Base-by-base conservation (phyloP, 1,140 invertebrate species). In the Formica selysi region DNA sequence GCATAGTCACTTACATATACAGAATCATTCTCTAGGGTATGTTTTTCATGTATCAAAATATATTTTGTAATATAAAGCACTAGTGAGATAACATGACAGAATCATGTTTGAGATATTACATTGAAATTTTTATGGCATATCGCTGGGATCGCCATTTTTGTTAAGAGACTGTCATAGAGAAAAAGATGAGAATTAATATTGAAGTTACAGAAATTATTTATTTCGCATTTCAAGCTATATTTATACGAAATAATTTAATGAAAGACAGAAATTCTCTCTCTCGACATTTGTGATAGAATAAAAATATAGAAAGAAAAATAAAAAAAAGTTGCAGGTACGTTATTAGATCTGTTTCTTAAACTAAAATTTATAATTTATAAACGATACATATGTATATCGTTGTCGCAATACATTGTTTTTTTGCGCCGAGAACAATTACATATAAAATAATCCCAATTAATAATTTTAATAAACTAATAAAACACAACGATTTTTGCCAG, bases 21-120 rank as follows among this genome's bases (percentile, higher is more conserved):
- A 38, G 44, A 38, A 57, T 32, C 48, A 16, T 13, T 26, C 61
- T 65, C 41, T 65, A 32, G 19, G 16, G 1, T 6, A 38, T n/a
- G 16, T 19, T 71, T 71, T 71, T 71, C 48, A 71, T 57, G 32
- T 41, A 36, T 51, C 48, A 80, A 80, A 57, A 71, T 71, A 59
- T 48, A 80, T 70, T 70, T 80, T 71, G 3, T 38, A 41, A 70
- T 32, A n/a, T 70, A 13, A 80, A 57, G 65, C 16, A 38, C 38
- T 13, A 16, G 13, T 19, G 32, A 19, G 32, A 59, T 29, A 62
- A 26, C 7, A 32, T 38, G 44, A 26, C 32, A 19, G 64, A 38
- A 80, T 78, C 16, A 19, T 38, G 65, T 80, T 80, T 41, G 36
- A 16, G 29, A 67, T 67, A 54, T 79, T 67, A 79, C 38, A 3